Conservation (phyloP, 2,797 vertebrate species). For the Dromococcyx pavoninus region DNA sequence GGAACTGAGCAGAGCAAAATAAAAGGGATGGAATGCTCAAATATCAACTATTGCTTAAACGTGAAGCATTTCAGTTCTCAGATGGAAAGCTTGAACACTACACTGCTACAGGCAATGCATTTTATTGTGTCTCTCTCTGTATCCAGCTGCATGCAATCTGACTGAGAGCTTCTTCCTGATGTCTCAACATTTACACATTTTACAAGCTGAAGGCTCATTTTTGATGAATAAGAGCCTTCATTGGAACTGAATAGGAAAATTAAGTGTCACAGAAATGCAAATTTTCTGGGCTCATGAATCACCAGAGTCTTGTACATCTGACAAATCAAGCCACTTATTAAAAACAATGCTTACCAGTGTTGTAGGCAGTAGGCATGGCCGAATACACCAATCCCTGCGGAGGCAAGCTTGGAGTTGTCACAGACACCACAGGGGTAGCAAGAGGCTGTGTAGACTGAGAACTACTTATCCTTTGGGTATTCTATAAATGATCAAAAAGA, state of each 20-base stretch:
- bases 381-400: conserved; percentile 95
- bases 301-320: background rate
- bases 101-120: background rate
- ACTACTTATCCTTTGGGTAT: conserved; percentile 93
- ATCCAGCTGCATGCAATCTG: background rate
- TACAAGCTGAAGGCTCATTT: background rate
- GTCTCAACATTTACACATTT: background rate
- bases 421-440: conserved; percentile 95
- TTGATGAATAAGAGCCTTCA: background rate
- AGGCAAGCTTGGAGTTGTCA: conserved; percentile 95
- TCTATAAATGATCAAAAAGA: conserved; percentile 79
- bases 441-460: conserved; percentile 92
- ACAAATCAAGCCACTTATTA: background rate
- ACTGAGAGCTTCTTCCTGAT: background rate
- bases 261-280: background rate
- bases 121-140: too few species aligned
- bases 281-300: background rate
- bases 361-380: conserved; percentile 96
- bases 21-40: background rate
- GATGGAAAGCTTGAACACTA: rapidly evolving
- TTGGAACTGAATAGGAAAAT: background rate
- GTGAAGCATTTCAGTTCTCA: background rate
- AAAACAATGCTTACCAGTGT: conserved; percentile 84
- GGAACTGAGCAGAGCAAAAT: background rate
- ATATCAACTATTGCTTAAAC: rapidly evolving